Conservation (phyloP, 2,888 invertebrate genomes). For the Ochropleura plecta region DNA sequence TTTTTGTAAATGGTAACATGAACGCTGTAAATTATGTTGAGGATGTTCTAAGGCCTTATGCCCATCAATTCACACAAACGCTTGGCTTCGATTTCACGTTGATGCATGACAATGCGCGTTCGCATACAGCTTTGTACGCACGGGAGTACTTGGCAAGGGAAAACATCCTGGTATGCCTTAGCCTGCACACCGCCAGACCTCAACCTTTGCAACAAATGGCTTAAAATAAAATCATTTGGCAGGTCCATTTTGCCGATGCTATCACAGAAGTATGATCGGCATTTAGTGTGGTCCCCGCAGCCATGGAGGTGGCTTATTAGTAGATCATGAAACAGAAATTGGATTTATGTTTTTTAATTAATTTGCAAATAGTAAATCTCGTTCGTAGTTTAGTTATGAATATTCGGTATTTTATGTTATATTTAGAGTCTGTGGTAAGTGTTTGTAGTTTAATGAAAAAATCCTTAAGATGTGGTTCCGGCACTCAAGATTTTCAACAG, state of each 20-base stretch:
- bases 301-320: conserved; percentile 16
- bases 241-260: conserved; percentile 2
- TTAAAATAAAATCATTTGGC: conserved; percentile 10
- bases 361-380: conserved; percentile 2
- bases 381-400: not conserved
- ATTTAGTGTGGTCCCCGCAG: conserved; percentile 15
- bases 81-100: too few species aligned
- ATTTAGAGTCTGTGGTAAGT: conserved; percentile 11
- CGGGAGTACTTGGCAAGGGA: too few species aligned
- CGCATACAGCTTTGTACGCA: too few species aligned
- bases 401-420: conserved; percentile 4
- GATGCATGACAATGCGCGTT: too few species aligned
- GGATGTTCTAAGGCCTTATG: too few species aligned
- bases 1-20: too few species aligned
- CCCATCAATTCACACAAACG: too few species aligned
- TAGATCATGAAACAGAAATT: conserved; percentile 9
- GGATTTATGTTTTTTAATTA: conserved; percentile 12
- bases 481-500: conserved; percentile 12
- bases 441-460: conserved; percentile 8
- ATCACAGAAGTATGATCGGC: not conserved
- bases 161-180: too few species aligned
- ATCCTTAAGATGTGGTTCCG: conserved; percentile 6
- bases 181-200: too few species aligned
- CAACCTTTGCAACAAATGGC: conserved; percentile 1
- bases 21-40: too few species aligned